Conservation (phyloP, 2,797 vertebrate species). For the Kryptolebias ocellatus region DNA sequence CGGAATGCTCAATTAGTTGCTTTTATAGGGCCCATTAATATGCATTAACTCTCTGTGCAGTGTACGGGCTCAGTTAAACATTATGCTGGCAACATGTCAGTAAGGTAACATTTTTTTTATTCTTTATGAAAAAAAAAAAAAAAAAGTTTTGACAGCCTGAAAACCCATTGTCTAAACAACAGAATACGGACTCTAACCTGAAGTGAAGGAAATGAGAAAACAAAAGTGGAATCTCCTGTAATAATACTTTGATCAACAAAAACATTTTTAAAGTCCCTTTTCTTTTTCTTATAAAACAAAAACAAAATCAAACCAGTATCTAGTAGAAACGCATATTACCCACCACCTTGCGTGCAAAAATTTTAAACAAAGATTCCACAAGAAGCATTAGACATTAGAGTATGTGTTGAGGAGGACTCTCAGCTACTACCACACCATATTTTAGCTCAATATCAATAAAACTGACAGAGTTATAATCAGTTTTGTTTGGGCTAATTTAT, state of each 20-base stretch:
- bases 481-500: too few species aligned
- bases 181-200: neutral
- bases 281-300: neutral
- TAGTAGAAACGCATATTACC: too few species aligned
- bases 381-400: too few species aligned
- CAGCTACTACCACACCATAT: too few species aligned
- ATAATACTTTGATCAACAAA: neutral
- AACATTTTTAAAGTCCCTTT: neutral
- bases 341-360: too few species aligned
- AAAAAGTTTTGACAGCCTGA: slow-evolving; percentile 15
- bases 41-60: slow-evolving; percentile 81
- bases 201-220: neutral
- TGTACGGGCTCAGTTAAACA: slow-evolving; percentile 63
- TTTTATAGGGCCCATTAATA: slow-evolving; percentile 89
- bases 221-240: neutral
- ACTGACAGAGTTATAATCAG: too few species aligned
- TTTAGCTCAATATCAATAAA: too few species aligned
- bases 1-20: slow-evolving; percentile 96
- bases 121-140: slow-evolving; percentile 15
- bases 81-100: slow-evolving; percentile 52
- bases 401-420: too few species aligned
- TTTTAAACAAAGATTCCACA: too few species aligned
- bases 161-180: slow-evolving; percentile 8
- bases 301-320: too few species aligned
- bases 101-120: slow-evolving; percentile 42